Evolutionary conservation across 2,113 vertebrate species (phyloP).

Genomic region (Cercocebus atys): DNA sequence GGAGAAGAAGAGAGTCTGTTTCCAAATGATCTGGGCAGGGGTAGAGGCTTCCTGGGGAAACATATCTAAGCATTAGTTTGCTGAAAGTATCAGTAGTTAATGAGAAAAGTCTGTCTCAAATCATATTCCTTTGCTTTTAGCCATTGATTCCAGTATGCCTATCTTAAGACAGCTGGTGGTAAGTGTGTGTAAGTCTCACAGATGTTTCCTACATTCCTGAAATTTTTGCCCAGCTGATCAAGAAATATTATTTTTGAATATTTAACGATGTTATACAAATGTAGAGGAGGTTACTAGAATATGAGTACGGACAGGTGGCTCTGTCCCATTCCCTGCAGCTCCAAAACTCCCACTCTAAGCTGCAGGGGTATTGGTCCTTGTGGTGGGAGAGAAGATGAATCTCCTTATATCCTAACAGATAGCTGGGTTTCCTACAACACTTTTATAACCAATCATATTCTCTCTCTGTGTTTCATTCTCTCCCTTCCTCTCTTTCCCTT

Average conservation of each 20-base stretch:
- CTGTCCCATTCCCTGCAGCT: rapidly evolving
- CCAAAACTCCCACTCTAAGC: background rate
- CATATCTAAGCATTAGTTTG: background rate
- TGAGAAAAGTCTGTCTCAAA: background rate
- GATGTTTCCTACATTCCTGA: too few species aligned
- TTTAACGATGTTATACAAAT: background rate
- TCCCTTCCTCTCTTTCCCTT: background rate
- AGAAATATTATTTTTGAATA: background rate
- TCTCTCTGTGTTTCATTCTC: background rate
- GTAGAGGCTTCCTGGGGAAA: background rate
- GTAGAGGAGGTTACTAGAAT: too few species aligned
- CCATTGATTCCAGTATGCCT: background rate
- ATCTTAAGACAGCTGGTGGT: too few species aligned
- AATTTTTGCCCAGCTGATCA: background rate
- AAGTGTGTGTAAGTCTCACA: background rate
- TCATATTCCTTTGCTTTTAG: background rate
- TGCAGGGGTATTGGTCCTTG: too few species aligned
- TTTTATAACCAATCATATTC: background rate
- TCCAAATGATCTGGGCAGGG: background rate
- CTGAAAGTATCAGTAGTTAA: background rate
- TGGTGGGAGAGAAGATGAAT: background rate
- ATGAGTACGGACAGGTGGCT: too few species aligned
- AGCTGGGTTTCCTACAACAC: background rate
- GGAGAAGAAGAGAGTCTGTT: background rate
- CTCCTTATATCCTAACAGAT: background rate